Base-by-base conservation (phyloP, 2,888 invertebrate species). In the Pachliopta kotzebuea region DNA sequence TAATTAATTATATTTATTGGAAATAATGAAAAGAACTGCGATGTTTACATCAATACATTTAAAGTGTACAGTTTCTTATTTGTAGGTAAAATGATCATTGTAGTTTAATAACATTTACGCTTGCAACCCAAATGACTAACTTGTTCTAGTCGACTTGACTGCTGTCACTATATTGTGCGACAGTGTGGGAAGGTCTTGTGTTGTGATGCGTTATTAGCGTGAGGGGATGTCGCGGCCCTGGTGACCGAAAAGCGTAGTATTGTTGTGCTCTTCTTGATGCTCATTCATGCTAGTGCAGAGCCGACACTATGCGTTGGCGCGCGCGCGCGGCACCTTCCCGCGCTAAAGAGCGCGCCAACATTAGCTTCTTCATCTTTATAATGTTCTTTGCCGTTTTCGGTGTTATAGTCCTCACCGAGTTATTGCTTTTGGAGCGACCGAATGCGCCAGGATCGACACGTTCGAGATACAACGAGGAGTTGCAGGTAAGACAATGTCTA, bases 331-430 rank as follows among this genome's bases (percentile, higher is more conserved):
- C 79, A 77, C 78, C 85, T 81, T 88, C 84, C 85, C 93, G 92
- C 82, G 94, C 91, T 84, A 94, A 95, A 77, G 96, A 97, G 84
- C 94, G 97, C 73, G 96, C 96, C 73, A 96, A 96, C 84, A 95
- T 97, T 94, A 97, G 96, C 79, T 97, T 97, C 90, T 95, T 97
- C 88, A 95, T 97, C 83, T 97, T 97, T 70, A 94, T 97, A 74
- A 96, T 97, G 93, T 97, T 98, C 87, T 97, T 97, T 85, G 96
- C 95, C 53, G 95, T 98, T 66, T 97, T 97, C 82, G 96, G 96
- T 56, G 93, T 97, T 75, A 97, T 97, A 77, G 95, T 97, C 68
- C 93, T 97, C 72, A 97, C 97, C 69, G 97, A 97, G 89, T 95
- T 97, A 75, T 93, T 96, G 78, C 86, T 85, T 68, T 88, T 89